Evolutionary conservation across 2,113 vertebrate genomes (phyloP), one percentile per base, ranked within the genome.

Genomic region (Indicator maculatus): DNA sequence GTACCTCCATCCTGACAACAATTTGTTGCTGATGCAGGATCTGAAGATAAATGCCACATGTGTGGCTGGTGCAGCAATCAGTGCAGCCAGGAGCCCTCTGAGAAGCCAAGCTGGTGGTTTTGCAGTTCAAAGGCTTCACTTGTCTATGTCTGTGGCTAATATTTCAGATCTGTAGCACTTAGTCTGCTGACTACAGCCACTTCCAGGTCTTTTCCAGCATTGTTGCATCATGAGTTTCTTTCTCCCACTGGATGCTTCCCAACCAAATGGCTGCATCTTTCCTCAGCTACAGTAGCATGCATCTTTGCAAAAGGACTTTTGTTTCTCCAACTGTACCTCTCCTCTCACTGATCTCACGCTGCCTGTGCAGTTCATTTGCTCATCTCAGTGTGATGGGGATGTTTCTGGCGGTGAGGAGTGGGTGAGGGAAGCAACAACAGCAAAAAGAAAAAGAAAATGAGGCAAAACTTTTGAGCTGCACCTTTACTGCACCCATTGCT

Each of bases 71-170:
- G 66, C 78, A 52, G 52, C 1, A 3, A 6, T 28, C 53, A 24
- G 17, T 26, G 28, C 3, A 7, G 5, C 23, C 20, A 39, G 76
- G 50, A 80, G 52, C 72, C n/a, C 17, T 59, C 4, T 1, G 26
- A 9, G 12, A 67, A 67, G 50, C 53, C 66, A 28, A 16, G 11
- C 33, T 24, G 28, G 21, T 38, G 64, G 31, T 31, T 47, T 7
- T 61, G 74, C 45, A 50, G n/a, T 55, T 65, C 82, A 33, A 53
- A 72, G 11, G 20, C 45, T 52, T 63, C 24, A 1, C 75, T 73
- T 53, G 9, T 21, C 71, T 20, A 4, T 2, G 3, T 23, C 0
- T 0, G 36, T 61, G 45, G 53, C 50, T 61, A 26, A 16, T 26
- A 30, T 44, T 88, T 83, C 60, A 41, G 67, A 59, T 39, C 16